phyloP scores from a whole-genome alignment of 2,888 invertebrate genomes.

The Mayetiola destructor region DNA sequence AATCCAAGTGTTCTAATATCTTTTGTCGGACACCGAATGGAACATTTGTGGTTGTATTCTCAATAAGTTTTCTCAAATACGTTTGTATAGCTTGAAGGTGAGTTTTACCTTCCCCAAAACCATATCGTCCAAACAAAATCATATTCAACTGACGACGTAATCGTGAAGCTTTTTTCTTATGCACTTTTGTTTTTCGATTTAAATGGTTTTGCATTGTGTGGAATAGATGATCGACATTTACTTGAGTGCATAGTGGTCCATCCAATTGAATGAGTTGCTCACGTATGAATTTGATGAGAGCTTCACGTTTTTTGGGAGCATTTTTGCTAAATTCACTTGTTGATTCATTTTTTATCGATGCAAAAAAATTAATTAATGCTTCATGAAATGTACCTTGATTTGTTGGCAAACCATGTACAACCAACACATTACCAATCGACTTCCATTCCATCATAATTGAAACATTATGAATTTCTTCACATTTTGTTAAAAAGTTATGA shows the following conservation, averaged over 20 bases:
- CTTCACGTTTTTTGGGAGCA: constrained; percentile 28
- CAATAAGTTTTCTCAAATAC: constrained; percentile 30
- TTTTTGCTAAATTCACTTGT: constrained; percentile 25
- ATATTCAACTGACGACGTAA: constrained; percentile 40
- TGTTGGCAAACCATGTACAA: constrained; percentile 37
- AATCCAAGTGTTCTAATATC: constrained; percentile 39
- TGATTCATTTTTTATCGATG: constrained; percentile 23
- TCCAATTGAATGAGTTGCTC: constrained; percentile 25
- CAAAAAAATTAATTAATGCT: constrained; percentile 35
- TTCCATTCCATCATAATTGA: constrained; percentile 30
- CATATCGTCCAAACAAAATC: constrained; percentile 45
- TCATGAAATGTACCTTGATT: constrained; percentile 41
- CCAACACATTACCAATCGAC: constrained; percentile 35
- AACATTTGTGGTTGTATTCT: constrained; percentile 28
- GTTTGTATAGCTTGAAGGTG: constrained; percentile 36
- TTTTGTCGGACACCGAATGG: constrained; percentile 35
- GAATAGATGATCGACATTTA: constrained; percentile 33
- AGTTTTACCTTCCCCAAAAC: constrained; percentile 38
- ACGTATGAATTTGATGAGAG: constrained; percentile 29
- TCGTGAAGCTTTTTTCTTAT: constrained; percentile 36
- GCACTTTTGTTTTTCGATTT: constrained; percentile 35
- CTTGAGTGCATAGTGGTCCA: constrained; percentile 38
- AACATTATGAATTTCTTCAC: constrained; percentile 30
- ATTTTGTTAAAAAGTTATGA: constrained; percentile 34
- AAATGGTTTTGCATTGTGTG: constrained; percentile 27